phyloP scores from a whole-genome alignment of 2,113 vertebrate genomes.

The Okapia johnstoni region DNA sequence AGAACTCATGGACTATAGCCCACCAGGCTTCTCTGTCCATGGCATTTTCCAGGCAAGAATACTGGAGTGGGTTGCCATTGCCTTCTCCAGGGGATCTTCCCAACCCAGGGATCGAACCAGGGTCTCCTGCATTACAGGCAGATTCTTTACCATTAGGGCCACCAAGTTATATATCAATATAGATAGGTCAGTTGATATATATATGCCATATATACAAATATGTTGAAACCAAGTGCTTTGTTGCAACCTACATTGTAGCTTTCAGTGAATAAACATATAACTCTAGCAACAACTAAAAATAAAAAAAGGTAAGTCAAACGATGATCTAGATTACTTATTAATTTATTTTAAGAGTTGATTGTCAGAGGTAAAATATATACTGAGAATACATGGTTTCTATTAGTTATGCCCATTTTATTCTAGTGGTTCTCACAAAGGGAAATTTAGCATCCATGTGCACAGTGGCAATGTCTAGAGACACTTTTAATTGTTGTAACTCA shows the following conservation, averaged over 20 bases:
- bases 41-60: neutral
- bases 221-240: neutral
- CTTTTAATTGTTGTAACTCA: neutral
- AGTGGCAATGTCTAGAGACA: neutral
- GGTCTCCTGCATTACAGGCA: neutral
- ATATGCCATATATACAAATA: neutral
- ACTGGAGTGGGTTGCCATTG: neutral
- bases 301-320: neutral
- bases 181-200: neutral
- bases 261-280: neutral
- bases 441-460: neutral
- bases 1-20: neutral
- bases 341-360: neutral
- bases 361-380: neutral
- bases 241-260: neutral
- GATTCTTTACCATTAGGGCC: neutral
- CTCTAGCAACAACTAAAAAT: neutral
- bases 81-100: neutral
- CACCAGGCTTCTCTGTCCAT: neutral
- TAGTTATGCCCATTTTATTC: neutral
- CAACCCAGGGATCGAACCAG: fast-evolving
- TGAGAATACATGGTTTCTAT: neutral
- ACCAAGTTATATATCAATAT: neutral
- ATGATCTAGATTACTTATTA: neutral
- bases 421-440: neutral